Conservation (phyloP, 2,888 invertebrate species). For the Diploptera punctata region DNA sequence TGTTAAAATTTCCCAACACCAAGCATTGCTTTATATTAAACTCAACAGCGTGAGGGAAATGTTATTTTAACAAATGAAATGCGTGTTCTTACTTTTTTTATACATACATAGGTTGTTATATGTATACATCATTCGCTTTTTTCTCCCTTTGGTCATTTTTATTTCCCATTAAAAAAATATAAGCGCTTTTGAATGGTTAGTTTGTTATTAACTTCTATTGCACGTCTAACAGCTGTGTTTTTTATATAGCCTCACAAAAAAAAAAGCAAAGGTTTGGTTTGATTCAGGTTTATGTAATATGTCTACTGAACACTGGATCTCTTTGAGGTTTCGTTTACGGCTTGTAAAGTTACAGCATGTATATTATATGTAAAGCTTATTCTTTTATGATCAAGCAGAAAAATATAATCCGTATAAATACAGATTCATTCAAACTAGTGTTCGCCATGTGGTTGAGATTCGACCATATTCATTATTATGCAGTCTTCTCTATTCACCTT, state of each 20-base stretch:
- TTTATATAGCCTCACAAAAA: not conserved
- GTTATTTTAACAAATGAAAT: slow-evolving; percentile 7
- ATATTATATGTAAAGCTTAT: not conserved
- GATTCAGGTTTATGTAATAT: not conserved
- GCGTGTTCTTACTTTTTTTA: not conserved
- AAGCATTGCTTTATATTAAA: slow-evolving; percentile 2
- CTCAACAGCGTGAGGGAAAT: slow-evolving; percentile 5
- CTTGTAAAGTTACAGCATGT: not conserved
- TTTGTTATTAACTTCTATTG: slow-evolving; percentile 5
- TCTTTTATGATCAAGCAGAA: not conserved
- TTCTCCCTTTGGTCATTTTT: not conserved
- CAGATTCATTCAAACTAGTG: not conserved
- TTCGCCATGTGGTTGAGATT: no score
- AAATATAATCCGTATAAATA: slow-evolving; percentile 18
- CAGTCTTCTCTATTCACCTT: no score
- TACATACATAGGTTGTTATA: not conserved
- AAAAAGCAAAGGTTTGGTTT: not conserved
- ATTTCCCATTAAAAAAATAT: not conserved
- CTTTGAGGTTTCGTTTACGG: not conserved
- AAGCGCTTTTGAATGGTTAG: not conserved
- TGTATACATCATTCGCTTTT: not conserved
- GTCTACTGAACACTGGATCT: not conserved
- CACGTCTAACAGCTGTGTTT: not conserved
- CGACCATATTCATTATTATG: no score
- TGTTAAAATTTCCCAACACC: not conserved